Evolutionary conservation across 2,797 vertebrate species (phyloP).

Genomic region (Eulemur albifrons): DNA sequence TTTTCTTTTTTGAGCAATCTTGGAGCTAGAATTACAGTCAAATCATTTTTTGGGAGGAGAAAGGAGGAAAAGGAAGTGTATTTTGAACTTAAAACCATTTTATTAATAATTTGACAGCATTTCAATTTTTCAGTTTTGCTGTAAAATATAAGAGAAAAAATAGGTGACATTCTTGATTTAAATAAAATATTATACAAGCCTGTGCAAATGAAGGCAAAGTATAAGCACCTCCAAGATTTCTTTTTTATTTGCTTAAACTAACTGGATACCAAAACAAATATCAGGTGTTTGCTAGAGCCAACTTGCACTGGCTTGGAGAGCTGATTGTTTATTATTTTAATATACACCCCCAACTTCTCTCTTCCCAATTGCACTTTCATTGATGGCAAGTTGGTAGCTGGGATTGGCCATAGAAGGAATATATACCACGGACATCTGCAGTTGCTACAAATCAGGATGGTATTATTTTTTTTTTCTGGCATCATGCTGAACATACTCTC

Average conservation of each 20-base stretch:
- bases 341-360: background rate
- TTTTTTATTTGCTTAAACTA: background rate
- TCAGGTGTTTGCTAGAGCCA: background rate
- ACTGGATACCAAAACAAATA: background rate
- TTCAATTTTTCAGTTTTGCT: constrained; percentile 63
- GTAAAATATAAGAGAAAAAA: constrained; percentile 63
- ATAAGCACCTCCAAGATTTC: background rate
- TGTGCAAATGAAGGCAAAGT: background rate
- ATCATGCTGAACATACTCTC: background rate
- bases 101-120: background rate
- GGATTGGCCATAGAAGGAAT: background rate
- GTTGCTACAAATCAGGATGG: background rate
- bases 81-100: constrained; percentile 70
- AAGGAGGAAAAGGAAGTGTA: constrained; percentile 53
- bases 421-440: background rate
- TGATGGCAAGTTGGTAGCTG: background rate
- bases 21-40: constrained; percentile 72
- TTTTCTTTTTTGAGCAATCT: constrained; percentile 58
- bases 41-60: constrained; percentile 74
- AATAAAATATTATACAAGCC: background rate
- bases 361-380: background rate
- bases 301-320: background rate
- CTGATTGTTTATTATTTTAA: too few species aligned
- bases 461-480: background rate
- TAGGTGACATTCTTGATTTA: background rate